Base-by-base conservation (phyloP, 2,113 vertebrate species). In the Passerina amoena region DNA sequence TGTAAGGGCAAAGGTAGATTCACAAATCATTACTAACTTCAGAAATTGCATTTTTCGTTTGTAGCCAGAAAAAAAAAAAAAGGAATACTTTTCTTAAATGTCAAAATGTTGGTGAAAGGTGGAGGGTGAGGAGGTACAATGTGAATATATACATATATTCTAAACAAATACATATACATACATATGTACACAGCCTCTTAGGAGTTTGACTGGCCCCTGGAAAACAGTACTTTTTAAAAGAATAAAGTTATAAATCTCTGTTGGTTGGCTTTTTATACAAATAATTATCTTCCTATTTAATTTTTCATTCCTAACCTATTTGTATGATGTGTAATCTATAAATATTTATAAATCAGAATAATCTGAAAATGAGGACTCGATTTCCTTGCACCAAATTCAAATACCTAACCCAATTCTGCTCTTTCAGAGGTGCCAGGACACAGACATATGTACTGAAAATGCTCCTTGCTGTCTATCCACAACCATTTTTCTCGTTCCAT, bases 71-170 rank as follows among this genome's bases (percentile, higher is more conserved):
- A 27, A 23, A 31, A 44, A 19, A 37, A n/a, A n/a, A 40, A 27
- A 31, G 2, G 1, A 75, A 45, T 8, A 42, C 1, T 10, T 82
- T 69, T 51, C 4, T 30, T 51, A 75, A 79, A 60, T 47, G 10
- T 35, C 68, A 61, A 37, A 83, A 45, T 2, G 8, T 2, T 23
- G 11, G 12, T 51, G 66, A 64, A 75, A 66, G 13, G 7, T 16
- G 3, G 8, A 42, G 1, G 10, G 2, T 33, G 8, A 13, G 5
- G 2, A 5, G 8, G 12, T 31, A 5, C 20, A 61, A 40, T 18
- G 4, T 54, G 14, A 50, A 6, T 61, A 56, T 18, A 24, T 42
- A 27, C 7, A 70, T 2, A 18, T 33, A 64, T 42, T 5, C 22
- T 61, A 83, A 77, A 59, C 28, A 90, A 65, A 72, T 27, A 31